Conservation (phyloP, 2,888 invertebrate genomes). For the Epirrhoe alternata region DNA sequence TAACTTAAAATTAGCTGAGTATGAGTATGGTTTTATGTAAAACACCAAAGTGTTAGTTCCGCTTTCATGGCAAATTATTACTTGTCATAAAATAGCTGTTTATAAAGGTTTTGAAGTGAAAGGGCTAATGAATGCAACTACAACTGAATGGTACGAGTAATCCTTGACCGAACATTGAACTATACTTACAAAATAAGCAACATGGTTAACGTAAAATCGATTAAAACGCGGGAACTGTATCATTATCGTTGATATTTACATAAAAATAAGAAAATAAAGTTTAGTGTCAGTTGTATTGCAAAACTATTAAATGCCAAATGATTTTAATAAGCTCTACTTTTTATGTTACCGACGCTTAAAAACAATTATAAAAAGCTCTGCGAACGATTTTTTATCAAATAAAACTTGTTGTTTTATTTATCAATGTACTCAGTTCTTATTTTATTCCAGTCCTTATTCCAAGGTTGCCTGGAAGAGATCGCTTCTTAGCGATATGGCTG, state of each 20-base stretch:
- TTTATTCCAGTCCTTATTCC: too few relatives aligned
- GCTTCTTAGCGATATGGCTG: too few relatives aligned
- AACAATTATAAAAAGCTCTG: too few relatives aligned
- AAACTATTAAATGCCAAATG: slow-evolving; percentile 20
- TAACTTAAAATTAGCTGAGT: slow-evolving; percentile 1
- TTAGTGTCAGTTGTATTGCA: slow-evolving; percentile 27
- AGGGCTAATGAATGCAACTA: slow-evolving; percentile 36
- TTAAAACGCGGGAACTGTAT: slow-evolving; percentile 28
- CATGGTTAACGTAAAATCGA: slow-evolving; percentile 17
- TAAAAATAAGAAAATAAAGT: slow-evolving; percentile 32
- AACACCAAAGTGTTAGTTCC: slow-evolving; percentile 33
- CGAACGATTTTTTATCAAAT: too few relatives aligned
- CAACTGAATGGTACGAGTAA: slow-evolving; percentile 50
- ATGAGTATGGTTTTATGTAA: slow-evolving; percentile 25
- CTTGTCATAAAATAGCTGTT: slow-evolving; percentile 2
- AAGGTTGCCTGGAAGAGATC: too few relatives aligned
- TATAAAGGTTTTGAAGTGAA: slow-evolving; percentile 35
- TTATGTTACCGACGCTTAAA: background rate
- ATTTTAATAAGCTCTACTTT: slow-evolving; percentile 12
- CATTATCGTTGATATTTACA: slow-evolving; percentile 35
- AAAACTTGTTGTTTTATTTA: too few relatives aligned
- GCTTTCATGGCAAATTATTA: slow-evolving; percentile 38
- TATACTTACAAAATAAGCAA: slow-evolving; percentile 4
- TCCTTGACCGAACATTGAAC: slow-evolving; percentile 50
- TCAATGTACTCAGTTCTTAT: too few relatives aligned